Percentiles rank a stretch among this genome's conserved stretches.
phyloP scores from a whole-genome alignment of 2,797 vertebrate species.

The Galagoides demidoff region DNA sequence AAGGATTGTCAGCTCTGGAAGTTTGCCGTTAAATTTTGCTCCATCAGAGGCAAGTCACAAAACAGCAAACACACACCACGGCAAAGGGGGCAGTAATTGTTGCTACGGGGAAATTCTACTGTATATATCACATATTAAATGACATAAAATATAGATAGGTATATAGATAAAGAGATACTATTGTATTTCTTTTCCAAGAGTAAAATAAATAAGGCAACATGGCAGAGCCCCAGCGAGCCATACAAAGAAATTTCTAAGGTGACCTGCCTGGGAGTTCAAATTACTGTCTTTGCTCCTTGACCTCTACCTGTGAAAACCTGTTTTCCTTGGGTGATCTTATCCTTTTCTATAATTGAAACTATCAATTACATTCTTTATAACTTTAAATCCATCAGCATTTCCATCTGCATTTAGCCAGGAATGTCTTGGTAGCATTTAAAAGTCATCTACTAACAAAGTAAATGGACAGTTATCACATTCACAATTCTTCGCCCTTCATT shows the following conservation, averaged over 20 bases:
- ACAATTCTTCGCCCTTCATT: background rate
- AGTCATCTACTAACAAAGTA: background rate
- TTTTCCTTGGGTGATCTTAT: background rate
- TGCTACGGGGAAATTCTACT: background rate
- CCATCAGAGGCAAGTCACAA: background rate
- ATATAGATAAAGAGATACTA: background rate
- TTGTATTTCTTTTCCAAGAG: background rate
- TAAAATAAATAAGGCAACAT: conserved; percentile 14
- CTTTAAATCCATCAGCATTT: background rate
- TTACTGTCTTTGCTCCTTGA: background rate
- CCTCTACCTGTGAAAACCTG: background rate
- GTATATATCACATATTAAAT: background rate
- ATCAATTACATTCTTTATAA: background rate
- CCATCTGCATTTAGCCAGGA: background rate
- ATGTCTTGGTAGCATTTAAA: background rate
- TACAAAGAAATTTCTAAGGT: conserved; percentile 5
- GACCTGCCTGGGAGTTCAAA: background rate
- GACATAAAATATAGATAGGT: background rate
- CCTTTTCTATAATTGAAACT: background rate
- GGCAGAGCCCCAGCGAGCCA: background rate
- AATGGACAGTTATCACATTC: background rate
- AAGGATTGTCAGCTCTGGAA: background rate
- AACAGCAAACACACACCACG: background rate
- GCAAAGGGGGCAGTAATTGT: background rate
- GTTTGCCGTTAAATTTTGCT: conserved; percentile 8